Conservation (phyloP, 2,888 invertebrate genomes). For the Agelastica alni region DNA sequence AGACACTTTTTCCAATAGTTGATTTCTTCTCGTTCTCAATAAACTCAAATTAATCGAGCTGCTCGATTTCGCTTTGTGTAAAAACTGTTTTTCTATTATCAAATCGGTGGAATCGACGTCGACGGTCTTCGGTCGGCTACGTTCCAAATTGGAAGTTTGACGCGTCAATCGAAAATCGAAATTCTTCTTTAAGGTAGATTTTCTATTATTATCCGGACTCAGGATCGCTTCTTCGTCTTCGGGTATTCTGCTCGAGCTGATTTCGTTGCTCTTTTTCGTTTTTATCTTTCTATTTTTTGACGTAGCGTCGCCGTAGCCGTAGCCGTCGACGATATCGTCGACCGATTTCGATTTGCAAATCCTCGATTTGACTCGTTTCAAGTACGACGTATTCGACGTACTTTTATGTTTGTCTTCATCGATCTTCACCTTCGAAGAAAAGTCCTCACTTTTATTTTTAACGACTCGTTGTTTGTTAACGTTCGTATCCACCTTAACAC, state of each 20-base stretch:
- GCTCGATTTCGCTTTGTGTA: conserved; percentile 56
- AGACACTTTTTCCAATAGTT: conserved; percentile 49
- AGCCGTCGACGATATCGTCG: conserved; percentile 47
- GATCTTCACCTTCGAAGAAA: conserved; percentile 17
- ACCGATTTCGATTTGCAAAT: conserved; percentile 51
- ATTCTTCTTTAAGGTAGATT: conserved; percentile 42
- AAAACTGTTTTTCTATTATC: conserved; percentile 48
- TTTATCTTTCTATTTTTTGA: conserved; percentile 44
- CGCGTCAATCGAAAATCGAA: conserved; percentile 52
- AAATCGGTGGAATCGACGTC: conserved; percentile 33
- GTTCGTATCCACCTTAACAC: conserved; percentile 23
- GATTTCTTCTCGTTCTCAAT: conserved; percentile 50
- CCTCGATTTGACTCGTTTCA: conserved; percentile 54
- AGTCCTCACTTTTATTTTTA: conserved; percentile 16
- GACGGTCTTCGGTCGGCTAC: conserved; percentile 47
- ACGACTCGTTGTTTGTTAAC: too few species aligned
- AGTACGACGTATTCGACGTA: conserved; percentile 46
- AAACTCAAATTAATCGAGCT: conserved; percentile 56
- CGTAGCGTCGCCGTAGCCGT: too few species aligned
- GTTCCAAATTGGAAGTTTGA: conserved; percentile 56
- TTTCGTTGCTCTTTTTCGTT: conserved; percentile 35
- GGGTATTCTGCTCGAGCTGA: conserved; percentile 36
- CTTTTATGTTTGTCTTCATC: conserved; percentile 24
- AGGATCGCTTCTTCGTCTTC: conserved; percentile 40
- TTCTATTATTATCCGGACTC: conserved; percentile 36